Evolutionary conservation across 2,797 vertebrate species (phyloP).

Genomic region (Chloroceryle inda): DNA sequence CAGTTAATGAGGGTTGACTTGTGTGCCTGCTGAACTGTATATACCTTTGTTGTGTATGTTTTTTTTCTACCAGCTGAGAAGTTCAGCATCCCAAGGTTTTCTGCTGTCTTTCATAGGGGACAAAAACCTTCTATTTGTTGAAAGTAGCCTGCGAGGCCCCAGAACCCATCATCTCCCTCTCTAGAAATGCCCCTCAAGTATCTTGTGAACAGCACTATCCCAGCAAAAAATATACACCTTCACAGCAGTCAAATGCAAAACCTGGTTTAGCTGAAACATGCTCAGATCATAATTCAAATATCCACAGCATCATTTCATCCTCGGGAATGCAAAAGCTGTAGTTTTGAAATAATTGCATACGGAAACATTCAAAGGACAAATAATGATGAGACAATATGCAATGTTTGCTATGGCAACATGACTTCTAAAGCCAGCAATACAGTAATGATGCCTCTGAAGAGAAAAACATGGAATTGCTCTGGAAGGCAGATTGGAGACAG

Average conservation of each 20-base stretch:
- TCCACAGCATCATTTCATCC: neutral
- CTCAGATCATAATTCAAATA: neutral
- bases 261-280: fast-evolving
- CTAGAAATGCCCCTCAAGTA: neutral
- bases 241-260: neutral
- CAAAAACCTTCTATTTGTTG: neutral
- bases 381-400: neutral
- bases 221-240: neutral
- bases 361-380: constrained; percentile 25
- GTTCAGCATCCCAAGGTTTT: neutral
- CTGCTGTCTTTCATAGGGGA: neutral
- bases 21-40: neutral
- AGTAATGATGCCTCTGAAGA: constrained; percentile 3
- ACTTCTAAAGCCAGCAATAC: neutral
- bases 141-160: neutral
- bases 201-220: neutral
- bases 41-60: neutral
- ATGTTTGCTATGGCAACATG: constrained; percentile 23
- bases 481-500: neutral
- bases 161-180: neutral
- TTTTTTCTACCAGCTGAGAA: neutral
- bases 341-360: constrained; percentile 18
- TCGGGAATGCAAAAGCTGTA: neutral
- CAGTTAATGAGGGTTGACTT: neutral
- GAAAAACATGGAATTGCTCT: neutral